Evolutionary conservation across 2,113 vertebrate genomes (phyloP).

Genomic region (Gambusia holbrooki): DNA sequence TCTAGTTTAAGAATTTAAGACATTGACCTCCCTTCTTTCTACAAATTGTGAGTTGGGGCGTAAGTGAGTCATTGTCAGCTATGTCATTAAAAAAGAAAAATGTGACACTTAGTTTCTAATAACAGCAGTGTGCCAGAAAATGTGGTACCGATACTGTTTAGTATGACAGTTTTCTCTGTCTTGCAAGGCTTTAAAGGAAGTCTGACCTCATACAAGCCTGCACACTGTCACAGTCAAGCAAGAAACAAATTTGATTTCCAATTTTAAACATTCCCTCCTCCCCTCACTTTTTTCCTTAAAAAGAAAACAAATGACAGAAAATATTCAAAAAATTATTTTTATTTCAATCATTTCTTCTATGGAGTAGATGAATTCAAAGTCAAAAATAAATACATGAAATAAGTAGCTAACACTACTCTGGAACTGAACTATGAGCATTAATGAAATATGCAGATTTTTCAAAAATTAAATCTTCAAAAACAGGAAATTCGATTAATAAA

Average conservation of each 20-base stretch:
- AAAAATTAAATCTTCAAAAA: too few relatives aligned
- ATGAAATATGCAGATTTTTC: too few relatives aligned
- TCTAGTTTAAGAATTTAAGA: neutral
- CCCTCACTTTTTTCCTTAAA: too few relatives aligned
- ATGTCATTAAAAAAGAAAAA: neutral
- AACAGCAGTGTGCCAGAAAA: neutral
- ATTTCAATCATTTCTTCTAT: too few relatives aligned
- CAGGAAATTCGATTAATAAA: too few relatives aligned
- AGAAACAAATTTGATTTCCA: neutral
- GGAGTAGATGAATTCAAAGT: too few relatives aligned
- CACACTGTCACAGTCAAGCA: neutral
- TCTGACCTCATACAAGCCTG: neutral
- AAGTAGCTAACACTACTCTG: too few relatives aligned
- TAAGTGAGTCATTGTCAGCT: neutral
- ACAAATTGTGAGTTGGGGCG: neutral
- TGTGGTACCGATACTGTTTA: neutral
- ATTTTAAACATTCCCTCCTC: neutral
- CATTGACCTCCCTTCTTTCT: too few relatives aligned
- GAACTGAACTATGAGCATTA: too few relatives aligned
- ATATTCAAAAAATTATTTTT: too few relatives aligned
- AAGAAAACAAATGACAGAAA: too few relatives aligned
- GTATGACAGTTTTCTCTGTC: neutral
- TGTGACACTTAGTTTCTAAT: neutral
- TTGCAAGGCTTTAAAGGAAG: neutral
- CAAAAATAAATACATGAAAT: too few relatives aligned